Evolutionary conservation across 2,888 invertebrate genomes (phyloP), one percentile per base, ranked within the genome.

Genomic region (Ophioninae sp.): DNA sequence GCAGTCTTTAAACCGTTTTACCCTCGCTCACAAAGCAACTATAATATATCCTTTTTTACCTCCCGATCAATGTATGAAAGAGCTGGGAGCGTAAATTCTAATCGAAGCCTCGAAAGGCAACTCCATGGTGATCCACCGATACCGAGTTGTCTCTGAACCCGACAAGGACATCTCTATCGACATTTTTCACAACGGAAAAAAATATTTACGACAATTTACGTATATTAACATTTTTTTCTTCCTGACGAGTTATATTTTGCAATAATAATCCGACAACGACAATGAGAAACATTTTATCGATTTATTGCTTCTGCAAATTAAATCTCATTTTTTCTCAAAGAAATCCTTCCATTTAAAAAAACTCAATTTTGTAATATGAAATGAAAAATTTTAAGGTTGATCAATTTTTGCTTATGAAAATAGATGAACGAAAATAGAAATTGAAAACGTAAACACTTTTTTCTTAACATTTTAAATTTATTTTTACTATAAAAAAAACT

Each of bases 41-140:
- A 50, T 69, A 23, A 59, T 56, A 41, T 39, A 41, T 20, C 37
- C 6, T 23, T 61, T 77, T 17, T 56, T 64, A 2, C 30, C n/a
- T 69, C n/a, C 21, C 2, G 41, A 69, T 20, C 44, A 62, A 61
- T 10, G 61, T 21, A 73, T 44, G 21, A 39, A n/a, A 17, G 44
- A 23, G 39, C 17, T 57, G 20, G 7, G 2, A 23, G 30, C 56
- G 56, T 67, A 6, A 44, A 59, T 61, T 70, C 21, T 44, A 44
- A 81, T 68, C 17, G 7, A 17, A n/a, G 41, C 64, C 41, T 67
- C 76, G 76, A 81, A 77, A 50, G 39, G 57, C 59, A 64, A 64
- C 67, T 70, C 44, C 79, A 65, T 75, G 74, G 79, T 8, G 74
- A 82, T 79, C 70, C 23, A 59, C 65, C 70, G 75, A 79, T 65